Evolutionary conservation across 2,113 vertebrate genomes (phyloP).

Genomic region (Scophthalmus maximus): DNA sequence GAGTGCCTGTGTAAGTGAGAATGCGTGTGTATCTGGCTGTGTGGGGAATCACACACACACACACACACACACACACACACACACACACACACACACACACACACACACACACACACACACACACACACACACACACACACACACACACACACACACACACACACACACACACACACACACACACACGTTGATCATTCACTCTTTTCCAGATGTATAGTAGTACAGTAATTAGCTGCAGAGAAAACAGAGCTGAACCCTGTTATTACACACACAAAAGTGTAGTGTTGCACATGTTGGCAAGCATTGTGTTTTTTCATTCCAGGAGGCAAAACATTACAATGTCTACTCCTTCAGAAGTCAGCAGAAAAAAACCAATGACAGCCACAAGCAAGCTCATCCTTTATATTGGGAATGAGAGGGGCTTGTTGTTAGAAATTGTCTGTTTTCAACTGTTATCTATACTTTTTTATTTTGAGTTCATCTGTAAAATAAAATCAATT

Average conservation of each 20-base stretch:
- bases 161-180: neutral
- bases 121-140: neutral
- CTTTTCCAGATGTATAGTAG: conserved; percentile 52
- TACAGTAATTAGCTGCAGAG: conserved; percentile 49
- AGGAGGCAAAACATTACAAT: conserved; percentile 5
- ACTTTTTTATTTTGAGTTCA: neutral
- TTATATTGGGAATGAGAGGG: neutral
- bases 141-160: neutral
- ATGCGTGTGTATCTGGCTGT: conserved; percentile 28
- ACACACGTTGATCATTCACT: conserved; percentile 37
- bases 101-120: neutral
- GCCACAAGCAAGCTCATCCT: neutral
- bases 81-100: neutral
- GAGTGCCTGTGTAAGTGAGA: conserved; percentile 1
- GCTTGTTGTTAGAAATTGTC: neutral
- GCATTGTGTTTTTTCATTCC: conserved; percentile 6
- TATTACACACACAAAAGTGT: conserved; percentile 31
- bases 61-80: neutral
- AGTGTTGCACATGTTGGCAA: conserved; percentile 9
- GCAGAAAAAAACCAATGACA: neutral
- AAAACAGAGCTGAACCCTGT: conserved; percentile 34
- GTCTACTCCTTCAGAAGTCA: neutral
- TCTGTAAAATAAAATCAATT: neutral
- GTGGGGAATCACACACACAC: neutral
- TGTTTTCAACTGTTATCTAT: neutral